Evolutionary conservation across 1,140 invertebrate species (phyloP).

Genomic region (Camponotus vicinus): DNA sequence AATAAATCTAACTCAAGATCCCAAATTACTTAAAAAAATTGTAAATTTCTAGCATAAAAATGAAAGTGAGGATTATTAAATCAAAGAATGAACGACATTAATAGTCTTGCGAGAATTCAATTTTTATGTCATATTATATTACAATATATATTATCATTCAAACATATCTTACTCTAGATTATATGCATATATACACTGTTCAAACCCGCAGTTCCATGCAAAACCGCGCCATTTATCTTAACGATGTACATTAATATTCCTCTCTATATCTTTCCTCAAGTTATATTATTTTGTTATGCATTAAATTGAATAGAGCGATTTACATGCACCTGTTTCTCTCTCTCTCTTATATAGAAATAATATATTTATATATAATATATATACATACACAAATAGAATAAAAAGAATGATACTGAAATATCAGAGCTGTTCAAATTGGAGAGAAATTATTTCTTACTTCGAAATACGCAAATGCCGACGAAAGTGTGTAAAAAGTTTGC

Average conservation of each 20-base stretch:
- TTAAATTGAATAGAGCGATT: conserved; percentile 28
- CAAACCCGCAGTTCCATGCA: conserved; percentile 43
- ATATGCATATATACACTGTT: conserved; percentile 52
- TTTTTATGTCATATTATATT: conserved; percentile 31
- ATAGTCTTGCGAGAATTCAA: conserved; percentile 14
- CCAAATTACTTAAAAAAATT: not conserved
- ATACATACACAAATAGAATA: conserved; percentile 35
- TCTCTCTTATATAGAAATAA: conserved; percentile 33
- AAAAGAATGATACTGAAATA: conserved; percentile 50
- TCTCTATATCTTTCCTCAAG: conserved; percentile 6
- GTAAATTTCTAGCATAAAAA: not conserved
- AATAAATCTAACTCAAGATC: not conserved
- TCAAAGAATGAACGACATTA: not conserved
- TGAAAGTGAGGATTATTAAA: not conserved
- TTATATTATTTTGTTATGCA: conserved; percentile 14
- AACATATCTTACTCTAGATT: conserved; percentile 62
- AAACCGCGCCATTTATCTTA: conserved; percentile 30
- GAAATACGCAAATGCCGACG: conserved; percentile 41
- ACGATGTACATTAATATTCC: conserved; percentile 50
- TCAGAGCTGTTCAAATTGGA: conserved; percentile 43
- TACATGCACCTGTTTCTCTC: conserved; percentile 7
- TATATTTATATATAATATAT: conserved; percentile 67
- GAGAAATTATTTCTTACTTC: conserved; percentile 8
- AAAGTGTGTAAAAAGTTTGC: conserved; percentile 31
- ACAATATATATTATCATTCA: conserved; percentile 9